A percentile compares a stretch with the other conserved stretches of the same genome.
These are phyloP conservation scores for Silurus aristotelis DNA, from an alignment of 2,797 vertebrate genomes.

Conservation along the genomic window DNA sequence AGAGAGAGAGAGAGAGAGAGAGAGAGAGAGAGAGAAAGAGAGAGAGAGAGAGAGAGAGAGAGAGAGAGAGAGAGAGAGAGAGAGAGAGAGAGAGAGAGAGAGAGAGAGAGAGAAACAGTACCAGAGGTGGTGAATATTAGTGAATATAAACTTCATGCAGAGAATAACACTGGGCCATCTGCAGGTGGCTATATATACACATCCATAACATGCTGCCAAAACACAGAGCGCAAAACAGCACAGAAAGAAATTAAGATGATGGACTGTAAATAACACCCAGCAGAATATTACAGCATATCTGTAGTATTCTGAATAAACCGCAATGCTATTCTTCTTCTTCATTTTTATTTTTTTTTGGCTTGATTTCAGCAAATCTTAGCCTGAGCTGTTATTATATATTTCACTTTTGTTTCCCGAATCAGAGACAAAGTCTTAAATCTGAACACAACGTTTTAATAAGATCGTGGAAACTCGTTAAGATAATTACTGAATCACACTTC, in stretches of 20 bases:
- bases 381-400: slow-evolving; percentile 35
- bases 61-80: no score
- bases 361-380: slow-evolving; percentile 29
- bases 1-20: not conserved
- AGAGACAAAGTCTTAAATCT: slow-evolving; percentile 64
- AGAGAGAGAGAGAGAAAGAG: slow-evolving; percentile 4
- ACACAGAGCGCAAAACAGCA: not conserved
- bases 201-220: not conserved
- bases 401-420: slow-evolving; percentile 41
- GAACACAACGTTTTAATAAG: slow-evolving; percentile 67
- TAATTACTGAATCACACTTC: slow-evolving; percentile 78
- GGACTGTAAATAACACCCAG: slow-evolving; percentile 18
- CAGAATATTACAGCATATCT: not conserved
- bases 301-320: not conserved
- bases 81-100: no score
- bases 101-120: not conserved
- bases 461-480: slow-evolving; percentile 76
- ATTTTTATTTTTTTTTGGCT: not conserved
- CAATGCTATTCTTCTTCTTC: not conserved
- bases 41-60: no score
- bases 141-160: slow-evolving; percentile 31
- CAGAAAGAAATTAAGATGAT: not conserved
- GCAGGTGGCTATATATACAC: slow-evolving; percentile 12
- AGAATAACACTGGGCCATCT: slow-evolving; percentile 29
- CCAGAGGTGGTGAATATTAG: slow-evolving; percentile 28